Evolutionary conservation across 1,140 invertebrate species (phyloP).

Genomic region (Brachionus manjavacas): DNA sequence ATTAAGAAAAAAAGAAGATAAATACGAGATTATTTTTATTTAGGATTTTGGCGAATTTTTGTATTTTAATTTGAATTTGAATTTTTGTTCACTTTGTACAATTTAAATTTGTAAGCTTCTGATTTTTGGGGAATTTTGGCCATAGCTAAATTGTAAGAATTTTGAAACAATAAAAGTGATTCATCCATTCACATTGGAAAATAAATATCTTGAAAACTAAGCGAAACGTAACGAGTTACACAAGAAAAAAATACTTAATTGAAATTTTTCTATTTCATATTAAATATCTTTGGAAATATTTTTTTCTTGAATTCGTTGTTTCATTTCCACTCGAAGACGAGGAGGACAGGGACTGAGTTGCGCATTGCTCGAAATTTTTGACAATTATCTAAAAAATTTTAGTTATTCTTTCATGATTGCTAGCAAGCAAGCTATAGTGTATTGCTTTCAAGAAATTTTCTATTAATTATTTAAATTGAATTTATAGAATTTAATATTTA

Average conservation of each 20-base stretch:
- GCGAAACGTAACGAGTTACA: constrained; percentile 26
- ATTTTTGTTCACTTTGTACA: not conserved
- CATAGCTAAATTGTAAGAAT: constrained; percentile 24
- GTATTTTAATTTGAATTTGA: not conserved
- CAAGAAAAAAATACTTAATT: not conserved
- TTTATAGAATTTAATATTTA: constrained; percentile 37
- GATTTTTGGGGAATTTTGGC: too few species aligned
- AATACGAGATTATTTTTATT: not conserved
- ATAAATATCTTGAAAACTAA: constrained; percentile 31
- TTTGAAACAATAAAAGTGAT: constrained; percentile 15
- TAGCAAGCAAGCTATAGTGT: not conserved
- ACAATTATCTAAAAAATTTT: constrained; percentile 39
- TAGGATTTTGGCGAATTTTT: constrained; percentile 6
- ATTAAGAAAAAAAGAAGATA: not conserved
- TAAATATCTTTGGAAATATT: constrained; percentile 10
- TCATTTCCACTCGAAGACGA: constrained; percentile 1
- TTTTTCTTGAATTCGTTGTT: constrained; percentile 24
- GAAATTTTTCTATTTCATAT: constrained; percentile 7
- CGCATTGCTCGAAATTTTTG: constrained; percentile 11
- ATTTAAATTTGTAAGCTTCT: constrained; percentile 5
- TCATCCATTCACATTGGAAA: constrained; percentile 19
- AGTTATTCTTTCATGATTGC: constrained; percentile 18
- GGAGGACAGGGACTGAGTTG: not conserved
- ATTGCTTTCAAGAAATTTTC: constrained; percentile 35
- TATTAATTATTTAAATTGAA: constrained; percentile 39